These are phyloP conservation scores for Ruditapes philippinarum DNA, from an alignment of 1,140 invertebrate genomes.

Conservation along the genomic window DNA sequence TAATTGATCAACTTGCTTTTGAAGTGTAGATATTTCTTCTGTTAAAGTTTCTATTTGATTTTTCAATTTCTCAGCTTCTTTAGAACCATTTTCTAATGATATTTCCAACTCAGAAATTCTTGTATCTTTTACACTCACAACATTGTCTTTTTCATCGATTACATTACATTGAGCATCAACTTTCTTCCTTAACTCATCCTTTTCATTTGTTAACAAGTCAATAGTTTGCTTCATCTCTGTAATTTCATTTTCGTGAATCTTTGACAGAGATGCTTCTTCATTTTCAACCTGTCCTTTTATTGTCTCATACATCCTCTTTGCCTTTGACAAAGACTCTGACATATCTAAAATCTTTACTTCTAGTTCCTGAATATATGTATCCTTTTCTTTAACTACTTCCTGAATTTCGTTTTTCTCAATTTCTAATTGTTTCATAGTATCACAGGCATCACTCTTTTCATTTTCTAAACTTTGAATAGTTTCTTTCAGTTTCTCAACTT, in stretches of 20 bases:
- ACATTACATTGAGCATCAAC: not conserved
- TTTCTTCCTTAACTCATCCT: constrained; percentile 5
- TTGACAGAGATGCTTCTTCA: constrained; percentile 61
- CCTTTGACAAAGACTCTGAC: constrained; percentile 78
- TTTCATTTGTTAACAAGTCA: constrained; percentile 55
- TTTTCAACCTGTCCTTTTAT: constrained; percentile 72
- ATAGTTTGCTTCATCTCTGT: constrained; percentile 70
- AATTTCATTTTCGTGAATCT: constrained; percentile 68
- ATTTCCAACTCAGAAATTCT: not conserved
- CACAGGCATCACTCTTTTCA: constrained; percentile 44
- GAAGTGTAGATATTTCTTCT: not conserved
- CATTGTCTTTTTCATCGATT: not conserved
- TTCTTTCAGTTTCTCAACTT: constrained; percentile 60
- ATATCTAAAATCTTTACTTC: constrained; percentile 80
- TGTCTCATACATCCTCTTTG: constrained; percentile 76
- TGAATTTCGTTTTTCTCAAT: constrained; percentile 48
- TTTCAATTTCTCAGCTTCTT: constrained; percentile 13
- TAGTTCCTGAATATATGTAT: constrained; percentile 76
- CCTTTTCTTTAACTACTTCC: constrained; percentile 75
- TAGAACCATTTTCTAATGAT: not conserved
- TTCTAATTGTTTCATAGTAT: constrained; percentile 58
- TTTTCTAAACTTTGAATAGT: constrained; percentile 65
- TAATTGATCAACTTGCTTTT: not conserved
- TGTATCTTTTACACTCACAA: not conserved
- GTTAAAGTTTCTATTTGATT: not conserved